These are phyloP conservation scores for Loris lydekkerianus DNA, from an alignment of 2,797 vertebrate species.

Conservation along the genomic window DNA sequence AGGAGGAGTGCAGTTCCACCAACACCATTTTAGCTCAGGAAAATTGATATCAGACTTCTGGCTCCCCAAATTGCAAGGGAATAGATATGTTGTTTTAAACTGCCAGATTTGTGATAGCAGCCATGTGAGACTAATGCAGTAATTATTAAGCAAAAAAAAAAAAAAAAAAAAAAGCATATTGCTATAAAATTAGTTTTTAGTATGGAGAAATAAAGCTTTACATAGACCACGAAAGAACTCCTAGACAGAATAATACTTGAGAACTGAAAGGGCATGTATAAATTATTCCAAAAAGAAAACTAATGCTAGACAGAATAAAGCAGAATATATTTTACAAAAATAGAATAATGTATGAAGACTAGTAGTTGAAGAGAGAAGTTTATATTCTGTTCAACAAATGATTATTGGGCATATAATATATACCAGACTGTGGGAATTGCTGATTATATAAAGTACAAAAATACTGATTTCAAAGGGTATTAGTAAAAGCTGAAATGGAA, in stretches of 20 bases:
- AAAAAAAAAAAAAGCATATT: background rate
- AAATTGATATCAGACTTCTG: no score
- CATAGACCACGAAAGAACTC: background rate
- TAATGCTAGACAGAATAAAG: background rate
- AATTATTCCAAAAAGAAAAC: background rate
- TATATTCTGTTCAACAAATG: background rate
- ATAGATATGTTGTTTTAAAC: no score
- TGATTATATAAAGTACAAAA: background rate
- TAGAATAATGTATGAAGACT: background rate
- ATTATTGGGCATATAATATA: background rate
- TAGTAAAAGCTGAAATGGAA: background rate
- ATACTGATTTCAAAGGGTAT: background rate
- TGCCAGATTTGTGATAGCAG: no score
- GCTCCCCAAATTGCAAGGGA: no score
- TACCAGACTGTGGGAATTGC: background rate
- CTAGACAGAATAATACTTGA: background rate
- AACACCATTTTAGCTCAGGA: no score
- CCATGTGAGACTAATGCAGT: no score
- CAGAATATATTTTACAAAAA: background rate
- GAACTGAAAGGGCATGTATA: background rate
- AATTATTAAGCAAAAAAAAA: background rate
- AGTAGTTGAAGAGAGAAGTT: background rate
- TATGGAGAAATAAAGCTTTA: background rate
- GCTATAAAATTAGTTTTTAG: background rate
- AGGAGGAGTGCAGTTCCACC: no score